These are phyloP conservation scores for Steatornis caripensis DNA, from an alignment of 2,113 vertebrate genomes.

Conservation along the genomic window DNA sequence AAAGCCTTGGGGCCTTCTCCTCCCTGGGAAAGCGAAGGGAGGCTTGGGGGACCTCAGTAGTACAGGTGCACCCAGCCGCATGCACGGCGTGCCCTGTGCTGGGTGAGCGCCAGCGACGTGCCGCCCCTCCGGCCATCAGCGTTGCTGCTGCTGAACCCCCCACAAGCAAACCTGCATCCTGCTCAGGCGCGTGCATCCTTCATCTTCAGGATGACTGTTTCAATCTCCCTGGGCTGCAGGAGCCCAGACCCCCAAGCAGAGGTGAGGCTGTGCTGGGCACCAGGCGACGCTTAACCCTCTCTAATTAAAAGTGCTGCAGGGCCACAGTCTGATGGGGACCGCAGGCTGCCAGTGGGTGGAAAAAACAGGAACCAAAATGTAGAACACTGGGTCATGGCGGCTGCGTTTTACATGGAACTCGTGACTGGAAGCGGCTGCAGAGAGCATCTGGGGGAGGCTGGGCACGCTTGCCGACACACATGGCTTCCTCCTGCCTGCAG, in stretches of 20 bases:
- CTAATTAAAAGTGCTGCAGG: not conserved
- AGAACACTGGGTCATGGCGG: slow-evolving; percentile 52
- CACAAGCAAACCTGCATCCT: not conserved
- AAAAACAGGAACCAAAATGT: slow-evolving; percentile 16
- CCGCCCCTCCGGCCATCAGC: not conserved
- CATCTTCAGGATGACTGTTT: not conserved
- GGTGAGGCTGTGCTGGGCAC: not conserved
- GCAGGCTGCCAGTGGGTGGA: not conserved
- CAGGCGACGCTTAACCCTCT: not conserved
- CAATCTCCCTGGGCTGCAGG: not conserved
- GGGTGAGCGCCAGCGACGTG: rapidly evolving
- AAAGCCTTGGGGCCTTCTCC: not conserved
- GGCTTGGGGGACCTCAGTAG: rapidly evolving
- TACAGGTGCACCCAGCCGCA: not conserved
- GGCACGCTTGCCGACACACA: not conserved
- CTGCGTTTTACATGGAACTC: slow-evolving; percentile 9
- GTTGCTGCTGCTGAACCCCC: rapidly evolving
- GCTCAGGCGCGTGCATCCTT: rapidly evolving
- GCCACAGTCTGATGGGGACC: not conserved
- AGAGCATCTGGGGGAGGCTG: not conserved
- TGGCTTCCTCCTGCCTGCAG: not conserved
- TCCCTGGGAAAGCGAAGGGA: not conserved
- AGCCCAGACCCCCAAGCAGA: not conserved
- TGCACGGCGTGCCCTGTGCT: not conserved
- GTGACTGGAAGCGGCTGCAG: slow-evolving; percentile 22